Conservation (phyloP, 2,113 vertebrate genomes). For the Poicephalus gulielmi region DNA sequence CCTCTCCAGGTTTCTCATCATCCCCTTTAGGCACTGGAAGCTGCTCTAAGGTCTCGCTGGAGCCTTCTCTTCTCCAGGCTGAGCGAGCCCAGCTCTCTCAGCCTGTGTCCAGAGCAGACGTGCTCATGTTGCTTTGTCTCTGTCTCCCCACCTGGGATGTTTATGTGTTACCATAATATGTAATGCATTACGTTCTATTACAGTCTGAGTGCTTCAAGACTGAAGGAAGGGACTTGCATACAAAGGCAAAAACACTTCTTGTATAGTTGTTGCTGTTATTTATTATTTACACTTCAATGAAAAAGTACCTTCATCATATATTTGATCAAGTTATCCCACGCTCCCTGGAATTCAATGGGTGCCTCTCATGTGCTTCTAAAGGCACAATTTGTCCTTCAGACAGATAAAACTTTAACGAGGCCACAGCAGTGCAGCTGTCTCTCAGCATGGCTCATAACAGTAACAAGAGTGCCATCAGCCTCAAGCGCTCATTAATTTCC, state of each 20-base stretch:
- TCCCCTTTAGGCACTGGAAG: background rate
- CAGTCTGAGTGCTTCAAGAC: background rate
- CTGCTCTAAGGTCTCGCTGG: background rate
- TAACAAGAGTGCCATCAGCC: background rate
- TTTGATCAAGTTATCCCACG: background rate
- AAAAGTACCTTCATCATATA: background rate
- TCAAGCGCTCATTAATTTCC: background rate
- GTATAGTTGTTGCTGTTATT: background rate
- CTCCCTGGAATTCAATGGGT: background rate
- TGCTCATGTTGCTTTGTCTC: background rate
- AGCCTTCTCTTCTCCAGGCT: background rate
- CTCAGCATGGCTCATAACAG: background rate
- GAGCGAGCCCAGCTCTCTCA: background rate
- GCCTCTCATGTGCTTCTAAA: background rate
- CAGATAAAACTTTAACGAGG: slow-evolving; percentile 12
- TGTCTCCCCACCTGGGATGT: background rate
- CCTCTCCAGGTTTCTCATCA: background rate
- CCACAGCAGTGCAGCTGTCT: background rate
- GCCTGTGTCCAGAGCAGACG: background rate
- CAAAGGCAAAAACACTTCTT: background rate
- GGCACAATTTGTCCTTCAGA: background rate
- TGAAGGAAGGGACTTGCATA: background rate
- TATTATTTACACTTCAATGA: slow-evolving; percentile 29
- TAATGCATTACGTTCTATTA: background rate
- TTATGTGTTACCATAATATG: background rate